These are phyloP conservation scores for Galeruca laticollis DNA, from an alignment of 2,888 invertebrate genomes.

Conservation along the genomic window DNA sequence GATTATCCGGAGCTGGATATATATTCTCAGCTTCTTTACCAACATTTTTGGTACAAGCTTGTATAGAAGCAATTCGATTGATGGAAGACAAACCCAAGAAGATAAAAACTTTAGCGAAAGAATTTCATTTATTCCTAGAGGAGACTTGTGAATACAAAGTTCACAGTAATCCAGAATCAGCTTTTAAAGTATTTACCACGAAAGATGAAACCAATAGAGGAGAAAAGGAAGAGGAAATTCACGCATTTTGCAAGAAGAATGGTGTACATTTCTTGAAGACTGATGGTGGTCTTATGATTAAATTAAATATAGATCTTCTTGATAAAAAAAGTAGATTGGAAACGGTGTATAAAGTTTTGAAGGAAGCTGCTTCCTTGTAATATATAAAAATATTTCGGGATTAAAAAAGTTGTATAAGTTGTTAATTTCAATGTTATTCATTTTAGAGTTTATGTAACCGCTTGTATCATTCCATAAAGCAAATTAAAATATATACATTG, in stretches of 20 bases:
- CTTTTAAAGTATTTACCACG: conserved; percentile 59
- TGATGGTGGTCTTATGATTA: conserved; percentile 56
- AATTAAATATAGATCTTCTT: conserved; percentile 56
- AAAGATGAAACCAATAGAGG: conserved; percentile 35
- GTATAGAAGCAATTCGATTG: conserved; percentile 82
- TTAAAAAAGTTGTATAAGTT: neutral
- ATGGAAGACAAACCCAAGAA: conserved; percentile 77
- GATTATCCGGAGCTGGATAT: conserved; percentile 90
- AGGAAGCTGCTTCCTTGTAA: conserved; percentile 43
- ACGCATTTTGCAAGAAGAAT: conserved; percentile 54
- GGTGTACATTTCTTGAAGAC: conserved; percentile 56
- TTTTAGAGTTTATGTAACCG: neutral
- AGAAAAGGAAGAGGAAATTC: conserved; percentile 50
- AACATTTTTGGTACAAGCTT: conserved; percentile 91
- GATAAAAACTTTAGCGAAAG: conserved; percentile 63
- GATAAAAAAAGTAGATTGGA: conserved; percentile 52
- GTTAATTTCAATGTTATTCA: neutral
- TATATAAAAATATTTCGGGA: neutral
- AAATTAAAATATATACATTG: neutral
- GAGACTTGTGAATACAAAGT: conserved; percentile 54
- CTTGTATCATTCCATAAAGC: neutral
- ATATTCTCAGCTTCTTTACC: conserved; percentile 98
- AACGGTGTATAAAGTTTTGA: conserved; percentile 53
- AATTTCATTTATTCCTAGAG: conserved; percentile 55
- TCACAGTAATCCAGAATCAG: conserved; percentile 55